A percentile compares a stretch with the other conserved stretches of the same genome.
These are phyloP conservation scores for Tautogolabrus adspersus DNA, from an alignment of 2,113 vertebrate species.

Conservation along the genomic window DNA sequence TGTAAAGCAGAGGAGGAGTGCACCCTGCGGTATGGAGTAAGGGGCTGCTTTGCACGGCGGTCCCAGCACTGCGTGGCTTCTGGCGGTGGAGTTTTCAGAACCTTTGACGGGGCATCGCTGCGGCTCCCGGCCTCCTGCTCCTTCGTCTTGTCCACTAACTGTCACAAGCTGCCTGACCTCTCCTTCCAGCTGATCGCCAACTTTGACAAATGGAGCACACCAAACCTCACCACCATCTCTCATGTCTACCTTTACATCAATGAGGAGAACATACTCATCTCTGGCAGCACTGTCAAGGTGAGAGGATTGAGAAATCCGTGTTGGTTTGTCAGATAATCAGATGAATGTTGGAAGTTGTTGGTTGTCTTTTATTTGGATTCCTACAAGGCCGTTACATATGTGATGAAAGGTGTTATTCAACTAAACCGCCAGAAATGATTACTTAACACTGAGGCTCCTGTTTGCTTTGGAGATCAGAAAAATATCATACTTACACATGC, in stretches of 20 bases:
- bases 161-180: constrained; percentile 96
- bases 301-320: neutral
- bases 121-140: constrained; percentile 97
- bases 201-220: constrained; percentile 97
- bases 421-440: no score
- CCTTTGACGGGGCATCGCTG: constrained; percentile 96
- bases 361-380: no score
- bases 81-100: constrained; percentile 93
- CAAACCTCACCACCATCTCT: constrained; percentile 97
- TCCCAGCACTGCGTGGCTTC: constrained; percentile 94
- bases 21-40: constrained; percentile 86
- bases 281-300: constrained; percentile 95
- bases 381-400: no score
- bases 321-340: neutral
- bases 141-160: constrained; percentile 97
- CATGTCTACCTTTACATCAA: constrained; percentile 98
- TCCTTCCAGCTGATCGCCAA: constrained; percentile 99
- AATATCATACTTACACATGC: no score
- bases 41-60: constrained; percentile 91
- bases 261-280: constrained; percentile 98
- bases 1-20: constrained; percentile 96
- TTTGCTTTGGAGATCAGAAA: no score
- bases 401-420: no score
- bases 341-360: neutral
- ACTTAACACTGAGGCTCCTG: no score